Percentiles rank a stretch among this genome's conserved stretches.
These are phyloP conservation scores for Alethe diademata DNA, from an alignment of 2,113 vertebrate species.

Conservation along the genomic window DNA sequence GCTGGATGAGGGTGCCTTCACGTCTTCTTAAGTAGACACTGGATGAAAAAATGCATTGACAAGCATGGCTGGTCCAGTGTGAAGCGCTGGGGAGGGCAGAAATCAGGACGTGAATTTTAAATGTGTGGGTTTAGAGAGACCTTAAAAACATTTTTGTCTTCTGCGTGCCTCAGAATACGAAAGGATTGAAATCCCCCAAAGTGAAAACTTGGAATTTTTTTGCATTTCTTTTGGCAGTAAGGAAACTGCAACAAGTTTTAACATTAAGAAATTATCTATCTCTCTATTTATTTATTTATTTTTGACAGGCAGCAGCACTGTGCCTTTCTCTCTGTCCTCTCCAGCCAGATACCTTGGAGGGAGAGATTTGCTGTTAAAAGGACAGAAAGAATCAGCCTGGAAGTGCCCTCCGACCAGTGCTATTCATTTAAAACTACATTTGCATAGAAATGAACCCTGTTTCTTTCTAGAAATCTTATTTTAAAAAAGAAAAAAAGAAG, in stretches of 20 bases:
- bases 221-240: not conserved
- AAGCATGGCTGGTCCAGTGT: conserved; percentile 15
- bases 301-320: not conserved
- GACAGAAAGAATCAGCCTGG: not conserved
- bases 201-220: not conserved
- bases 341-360: conserved; percentile 2
- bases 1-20: conserved; percentile 32
- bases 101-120: conserved; percentile 29
- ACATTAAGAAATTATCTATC: not conserved
- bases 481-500: not conserved
- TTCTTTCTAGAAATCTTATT: not conserved
- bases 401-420: not conserved
- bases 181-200: not conserved
- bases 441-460: not conserved
- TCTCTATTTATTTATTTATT: not conserved
- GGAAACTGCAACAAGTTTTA: conserved; percentile 59
- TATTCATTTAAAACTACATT: not conserved
- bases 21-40: not conserved
- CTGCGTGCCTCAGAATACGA: not conserved
- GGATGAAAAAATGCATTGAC: conserved; percentile 22
- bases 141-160: not conserved
- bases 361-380: not conserved
- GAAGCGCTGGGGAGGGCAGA: not conserved
- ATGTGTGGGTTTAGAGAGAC: not conserved
- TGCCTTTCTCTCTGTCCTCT: not conserved